These are phyloP conservation scores for Yponomeuta plumbellus DNA, from an alignment of 2,888 invertebrate genomes.

Conservation along the genomic window DNA sequence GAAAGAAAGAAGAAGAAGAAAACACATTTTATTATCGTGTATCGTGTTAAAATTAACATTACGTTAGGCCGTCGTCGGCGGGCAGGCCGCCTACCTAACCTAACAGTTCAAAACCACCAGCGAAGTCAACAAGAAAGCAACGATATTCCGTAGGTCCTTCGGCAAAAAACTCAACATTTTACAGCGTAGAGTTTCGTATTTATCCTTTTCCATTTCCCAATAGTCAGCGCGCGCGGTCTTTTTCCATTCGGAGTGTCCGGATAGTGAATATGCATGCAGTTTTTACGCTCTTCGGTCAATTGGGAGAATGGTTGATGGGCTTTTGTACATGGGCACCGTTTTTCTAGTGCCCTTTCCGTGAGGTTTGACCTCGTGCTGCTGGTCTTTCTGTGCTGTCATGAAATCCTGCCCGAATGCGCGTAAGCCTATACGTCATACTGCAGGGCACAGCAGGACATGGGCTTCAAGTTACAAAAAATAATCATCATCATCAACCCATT, in stretches of 20 bases:
- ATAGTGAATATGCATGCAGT: conserved; percentile 3
- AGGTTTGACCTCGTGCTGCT: too few species aligned
- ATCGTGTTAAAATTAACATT: too few species aligned
- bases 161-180: not conserved
- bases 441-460: too few species aligned
- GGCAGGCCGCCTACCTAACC: not conserved
- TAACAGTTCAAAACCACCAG: not conserved
- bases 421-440: too few species aligned
- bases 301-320: not conserved
- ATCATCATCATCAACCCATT: too few species aligned
- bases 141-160: not conserved
- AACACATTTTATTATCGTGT: too few species aligned
- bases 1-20: too few species aligned
- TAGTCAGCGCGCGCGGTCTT: not conserved
- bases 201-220: not conserved
- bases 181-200: not conserved
- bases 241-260: not conserved
- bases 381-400: not conserved
- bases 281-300: not conserved
- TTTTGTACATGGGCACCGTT: not conserved
- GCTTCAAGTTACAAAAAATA: too few species aligned
- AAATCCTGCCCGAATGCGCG: too few species aligned
- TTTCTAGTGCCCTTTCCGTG: not conserved
- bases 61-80: too few species aligned
- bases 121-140: not conserved